Evolutionary conservation across 2,797 vertebrate genomes (phyloP), one percentile per base, ranked within the genome.

Genomic region (Hemitrygon akajei): DNA sequence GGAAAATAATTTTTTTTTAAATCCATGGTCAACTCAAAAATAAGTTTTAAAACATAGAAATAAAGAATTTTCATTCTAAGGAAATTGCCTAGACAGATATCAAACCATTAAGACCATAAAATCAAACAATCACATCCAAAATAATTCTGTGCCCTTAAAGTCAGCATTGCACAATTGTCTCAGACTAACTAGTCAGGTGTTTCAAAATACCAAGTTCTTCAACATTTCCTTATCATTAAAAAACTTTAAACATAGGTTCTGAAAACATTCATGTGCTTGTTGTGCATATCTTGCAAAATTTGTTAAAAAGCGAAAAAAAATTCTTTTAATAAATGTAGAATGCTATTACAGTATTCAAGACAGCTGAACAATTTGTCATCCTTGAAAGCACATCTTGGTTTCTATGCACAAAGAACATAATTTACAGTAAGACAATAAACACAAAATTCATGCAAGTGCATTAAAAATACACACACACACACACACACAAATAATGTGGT

Each of bases 31-130:
- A 18, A 56, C 71, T 93, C 27, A 93, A 76, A 73, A 73, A 75
- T 56, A 92, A 73, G 69, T 47, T 73, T 40, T 20, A 73, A 84
- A 92, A 73, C 89, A 92, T 34, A 27, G 34, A 73, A 92, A 75
- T 92, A 12, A 89, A 93, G 71, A 27, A 56, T 75, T 30, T n/a
- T 14, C 25, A 76, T 30, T 76, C n/a, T 10, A 37, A 89, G 20
- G 14, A 47, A 75, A 30, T 6, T 27, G 7, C 47, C 40, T 71
- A 93, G 47, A 93, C 66, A 73, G 34, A 40, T 66, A 37, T 71
- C 14, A 47, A 47, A 47, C 4, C 47, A 47, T n/a, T 47, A 47
- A 47, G 2, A 47, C 47, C 47, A 47, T 47, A 47, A 47, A 47
- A 3, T 47, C 47, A 56, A 25, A 66, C 27, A 76, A 75, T 76